Base-by-base conservation (phyloP, 2,113 vertebrate species). In the Abramis brama region DNA sequence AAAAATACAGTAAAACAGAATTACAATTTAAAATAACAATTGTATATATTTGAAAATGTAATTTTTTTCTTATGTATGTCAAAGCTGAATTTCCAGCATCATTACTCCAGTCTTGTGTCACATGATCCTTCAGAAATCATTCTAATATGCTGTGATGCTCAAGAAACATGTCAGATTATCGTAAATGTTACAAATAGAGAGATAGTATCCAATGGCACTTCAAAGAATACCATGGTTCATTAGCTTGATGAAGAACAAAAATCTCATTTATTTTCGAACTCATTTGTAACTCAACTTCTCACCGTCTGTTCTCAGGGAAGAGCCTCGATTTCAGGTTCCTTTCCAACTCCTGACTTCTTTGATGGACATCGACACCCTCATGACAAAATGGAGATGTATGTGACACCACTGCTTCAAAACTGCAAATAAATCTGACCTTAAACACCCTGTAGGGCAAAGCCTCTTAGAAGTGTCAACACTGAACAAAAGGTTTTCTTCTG, bases 311-410 rank as follows among this genome's bases (percentile, higher is more conserved):
- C 84, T 80, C 43, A 99, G 98, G 90, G 98, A 99, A 52, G 98
- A 99, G 88, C 98, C 98, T 10, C 94, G 98, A 60, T 99, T 99
- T 90, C 98, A 99, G 91, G 96, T 99, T 81, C 98, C 98, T 1
- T 99, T 99, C 91, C 98, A 99, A 92, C 92, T 99, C 85, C 94
- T 99, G 79, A 97, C 95, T 10, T 97, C 91, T 62, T 96, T 99
- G 23, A 99, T 98, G 97, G 97, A 99, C 64, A 95, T 98, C 0
- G 98, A 99, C 89, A 95, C 93, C 0, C 96, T 98, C 82, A 97
- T 99, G 96, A 98, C 97, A 43, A 99, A 98, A 90, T 99, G 98
- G 98, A 96, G 98, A 96, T 98, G 98, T 99, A 91, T 95, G 98
- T 94, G 39, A 75, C 39, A 17, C 17, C 76, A 10, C 33, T 27